Evolutionary conservation across 1,140 invertebrate genomes (phyloP), one percentile per base, ranked within the genome.

Genomic region (Oryctes rhinoceros): DNA sequence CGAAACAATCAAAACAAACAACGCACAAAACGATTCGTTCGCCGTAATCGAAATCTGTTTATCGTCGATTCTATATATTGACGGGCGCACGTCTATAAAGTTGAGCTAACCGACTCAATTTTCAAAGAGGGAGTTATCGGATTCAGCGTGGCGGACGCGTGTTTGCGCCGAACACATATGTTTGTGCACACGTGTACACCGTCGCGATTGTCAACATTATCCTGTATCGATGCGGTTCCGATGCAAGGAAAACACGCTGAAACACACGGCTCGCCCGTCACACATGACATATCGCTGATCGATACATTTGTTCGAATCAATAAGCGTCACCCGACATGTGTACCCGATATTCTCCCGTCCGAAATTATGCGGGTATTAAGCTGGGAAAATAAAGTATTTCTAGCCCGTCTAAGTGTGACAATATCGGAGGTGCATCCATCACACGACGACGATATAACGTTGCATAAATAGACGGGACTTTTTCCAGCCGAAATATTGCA

Each of bases 251-350:
- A 59, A 15, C 53, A 59, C 15, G 53, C 13, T 7, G 18, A 59
- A 59, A 59, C 53, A 59, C 18, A n/a, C 15, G 2, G 24, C 24
- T 15, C 15, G 15, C 53, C 53, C 18, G 53, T 59, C 53, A 59
- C 18, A 59, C 53, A 18, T 18, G 53, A 59, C 53, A 59, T 59
- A 59, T 59, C 53, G 53, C 53, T 59, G 53, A 59, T 59, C 53
- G 53, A 59, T 59, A 59, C 18, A 59, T 59, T 59, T 18, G 53
- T 59, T 59, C 53, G 53, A 59, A 59, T 59, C 53, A 18, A 59
- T 59, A 59, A 59, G 5, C 53, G 18, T 59, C 53, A 59, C 53
- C n/a, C 24, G 24, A 2, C 24, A 30, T 30, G 24, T 30, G 9
- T 44, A 44, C 9, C 9, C 39, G 53, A 6, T 59, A 7, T 15